Evolutionary conservation across 1,140 invertebrate genomes (phyloP), one percentile per base, ranked within the genome.

Genomic region (Thaumetopoea pityocampa): DNA sequence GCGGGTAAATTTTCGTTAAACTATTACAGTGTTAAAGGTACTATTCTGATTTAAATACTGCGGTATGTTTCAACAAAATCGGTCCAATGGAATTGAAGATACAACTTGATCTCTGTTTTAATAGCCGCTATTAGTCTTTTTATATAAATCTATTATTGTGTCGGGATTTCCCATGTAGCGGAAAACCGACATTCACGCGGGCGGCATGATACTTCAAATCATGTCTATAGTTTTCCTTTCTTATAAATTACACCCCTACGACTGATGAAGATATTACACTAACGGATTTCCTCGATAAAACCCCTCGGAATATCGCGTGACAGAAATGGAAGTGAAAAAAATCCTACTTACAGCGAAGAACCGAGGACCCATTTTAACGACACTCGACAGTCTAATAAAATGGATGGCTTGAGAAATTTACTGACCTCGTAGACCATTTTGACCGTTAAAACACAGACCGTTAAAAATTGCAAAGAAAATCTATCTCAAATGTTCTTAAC

Each of bases 271-370:
- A 53, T 58, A 66, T 61, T 61, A n/a, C 61, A 65, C 53, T 66
- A 62, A 66, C 56, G 50, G 56, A 54, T 52, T 57, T 48, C 47
- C 37, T 32, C 32, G 28, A 47, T 49, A 32, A 30, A 50, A 33
- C 41, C 55, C 30, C 42, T 5, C 4, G 37, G 24, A 43, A 55
- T 26, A 27, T 34, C 12, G 17, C 11, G 50, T 37, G 40, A 57
- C 56, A 57, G 42, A 55, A 64, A 64, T 64, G 51, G 51, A 57
- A 46, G 32, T 37, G 41, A 53, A 28, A 61, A 60, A 60, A 60
- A 47, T 42, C 34, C 36, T 49, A 48, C 38, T 54, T 48, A 55
- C 51, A 55, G 51, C 50, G 50, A 29, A 17, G 34, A 45, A 45
- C 24, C 28, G 34, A 23, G 12, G 12, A 20, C 9, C 26, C 16